Percentiles rank a stretch among this genome's conserved stretches.
Evolutionary conservation across 2,888 invertebrate species (phyloP).

Genomic region (Syrphus vitripennis): DNA sequence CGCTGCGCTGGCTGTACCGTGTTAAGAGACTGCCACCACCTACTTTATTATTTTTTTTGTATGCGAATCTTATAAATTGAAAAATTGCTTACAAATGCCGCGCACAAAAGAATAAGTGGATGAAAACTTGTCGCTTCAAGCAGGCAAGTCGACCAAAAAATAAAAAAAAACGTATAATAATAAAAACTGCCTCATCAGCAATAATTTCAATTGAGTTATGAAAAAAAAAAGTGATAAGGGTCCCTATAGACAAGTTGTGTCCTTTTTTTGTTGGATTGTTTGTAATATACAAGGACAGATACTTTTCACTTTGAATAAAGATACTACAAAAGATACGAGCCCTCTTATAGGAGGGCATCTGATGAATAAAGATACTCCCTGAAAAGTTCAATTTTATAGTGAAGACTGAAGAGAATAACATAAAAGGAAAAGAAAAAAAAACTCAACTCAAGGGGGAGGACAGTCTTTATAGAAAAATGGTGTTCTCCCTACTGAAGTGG

Average conservation of each 20-base stretch:
- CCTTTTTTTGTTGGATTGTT: neutral
- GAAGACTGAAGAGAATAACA: neutral
- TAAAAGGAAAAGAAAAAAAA: neutral
- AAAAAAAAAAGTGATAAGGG: conserved; percentile 16
- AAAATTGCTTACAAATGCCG: conserved; percentile 45
- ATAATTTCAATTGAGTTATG: conserved; percentile 29
- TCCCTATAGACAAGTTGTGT: neutral
- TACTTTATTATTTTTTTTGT: conserved; percentile 24
- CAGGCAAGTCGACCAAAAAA: neutral
- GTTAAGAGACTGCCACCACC: neutral
- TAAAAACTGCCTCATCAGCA: conserved; percentile 27
- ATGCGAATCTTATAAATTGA: conserved; percentile 40
- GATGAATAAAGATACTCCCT: conserved; percentile 10
- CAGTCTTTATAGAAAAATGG: neutral
- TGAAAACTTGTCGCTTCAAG: conserved; percentile 32
- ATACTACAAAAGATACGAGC: conserved; percentile 13
- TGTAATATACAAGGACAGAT: neutral
- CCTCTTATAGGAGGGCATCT: conserved; percentile 2
- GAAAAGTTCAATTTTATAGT: conserved; percentile 21
- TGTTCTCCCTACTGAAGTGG: neutral
- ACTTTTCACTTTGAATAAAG: conserved; percentile 1
- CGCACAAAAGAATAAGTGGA: conserved; percentile 46
- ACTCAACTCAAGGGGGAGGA: neutral
- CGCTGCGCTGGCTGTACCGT: neutral
- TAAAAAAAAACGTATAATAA: neutral